A percentile compares a stretch with the other conserved stretches of the same genome.
phyloP scores from a whole-genome alignment of 2,888 invertebrate species.

The Cabera pusaria region DNA sequence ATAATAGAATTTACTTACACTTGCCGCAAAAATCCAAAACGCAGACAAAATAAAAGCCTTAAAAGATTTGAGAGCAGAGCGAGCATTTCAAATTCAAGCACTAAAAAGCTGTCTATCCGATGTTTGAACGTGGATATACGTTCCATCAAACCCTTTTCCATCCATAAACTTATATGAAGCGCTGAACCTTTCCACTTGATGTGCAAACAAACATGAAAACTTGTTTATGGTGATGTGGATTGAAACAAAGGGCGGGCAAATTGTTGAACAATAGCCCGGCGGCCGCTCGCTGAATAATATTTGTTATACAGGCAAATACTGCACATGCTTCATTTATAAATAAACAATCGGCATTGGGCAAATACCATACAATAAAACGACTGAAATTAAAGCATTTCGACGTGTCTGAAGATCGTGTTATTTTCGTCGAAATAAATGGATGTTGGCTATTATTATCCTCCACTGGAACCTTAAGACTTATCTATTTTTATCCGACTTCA shows the following conservation, averaged over 20 bases:
- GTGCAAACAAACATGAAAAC: constrained; percentile 33
- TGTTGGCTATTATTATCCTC: too few species aligned
- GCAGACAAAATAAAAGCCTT: constrained; percentile 4
- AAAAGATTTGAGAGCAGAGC: constrained; percentile 7
- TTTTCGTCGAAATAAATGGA: too few species aligned
- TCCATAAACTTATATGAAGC: constrained; percentile 24
- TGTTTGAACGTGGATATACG: constrained; percentile 28
- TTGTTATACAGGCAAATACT: too few species aligned
- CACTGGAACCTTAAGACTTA: too few species aligned
- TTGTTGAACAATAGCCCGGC: constrained; percentile 16
- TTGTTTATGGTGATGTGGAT: constrained; percentile 36
- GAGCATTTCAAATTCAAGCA: constrained; percentile 22
- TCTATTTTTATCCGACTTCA: too few species aligned
- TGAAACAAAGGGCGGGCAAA: constrained; percentile 31
- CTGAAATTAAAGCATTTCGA: too few species aligned
- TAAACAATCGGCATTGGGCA: too few species aligned
- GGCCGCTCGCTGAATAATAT: constrained; percentile 2
- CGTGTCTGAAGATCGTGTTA: too few species aligned
- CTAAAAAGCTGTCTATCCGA: constrained; percentile 25
- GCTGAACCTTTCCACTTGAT: constrained; percentile 26
- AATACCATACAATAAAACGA: too few species aligned
- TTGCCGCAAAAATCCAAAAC: too few species aligned
- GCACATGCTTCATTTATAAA: too few species aligned
- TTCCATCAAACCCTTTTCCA: constrained; percentile 27
- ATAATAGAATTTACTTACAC: too few species aligned